Conservation (phyloP, 2,888 invertebrate genomes). For the Cenopis cana region DNA sequence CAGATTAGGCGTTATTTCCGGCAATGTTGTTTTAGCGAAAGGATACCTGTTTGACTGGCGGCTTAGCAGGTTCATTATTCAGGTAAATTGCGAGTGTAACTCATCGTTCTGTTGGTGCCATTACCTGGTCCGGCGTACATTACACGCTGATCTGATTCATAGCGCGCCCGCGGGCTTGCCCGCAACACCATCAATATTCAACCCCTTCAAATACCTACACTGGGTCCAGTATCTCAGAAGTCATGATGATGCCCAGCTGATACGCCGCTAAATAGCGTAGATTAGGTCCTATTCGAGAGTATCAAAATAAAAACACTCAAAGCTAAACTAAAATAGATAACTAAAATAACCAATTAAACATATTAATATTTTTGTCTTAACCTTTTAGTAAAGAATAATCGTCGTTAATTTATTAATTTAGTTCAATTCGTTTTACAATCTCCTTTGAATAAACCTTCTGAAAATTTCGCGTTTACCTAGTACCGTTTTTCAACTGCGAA, state of each 20-base stretch:
- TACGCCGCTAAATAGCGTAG: no score
- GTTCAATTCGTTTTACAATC: not conserved
- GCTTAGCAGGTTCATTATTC: constrained; percentile 65
- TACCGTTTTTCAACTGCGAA: not conserved
- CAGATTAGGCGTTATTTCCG: not conserved
- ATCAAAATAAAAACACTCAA: no score
- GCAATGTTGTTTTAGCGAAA: constrained; percentile 55
- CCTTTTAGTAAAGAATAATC: not conserved
- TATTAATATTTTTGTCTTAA: not conserved
- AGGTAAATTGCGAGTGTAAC: constrained; percentile 63
- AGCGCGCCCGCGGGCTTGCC: constrained; percentile 36
- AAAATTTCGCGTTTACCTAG: no score
- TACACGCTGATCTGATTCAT: constrained; percentile 57
- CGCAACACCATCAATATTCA: constrained; percentile 36
- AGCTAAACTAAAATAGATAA: no score
- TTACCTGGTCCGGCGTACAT: constrained; percentile 48
- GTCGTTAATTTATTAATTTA: not conserved
- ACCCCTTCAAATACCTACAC: not conserved
- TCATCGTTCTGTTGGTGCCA: constrained; percentile 55
- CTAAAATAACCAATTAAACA: no score
- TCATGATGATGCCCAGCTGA: not conserved
- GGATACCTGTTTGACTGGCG: constrained; percentile 39
- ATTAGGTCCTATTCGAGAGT: no score
- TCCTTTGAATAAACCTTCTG: not conserved
- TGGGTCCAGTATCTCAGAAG: not conserved